Percentiles rank a stretch among this genome's conserved stretches.
Evolutionary conservation across 92 coral and sea anemone genomes (phyloP).

Genomic region (Isaurus tuberculatus): DNA sequence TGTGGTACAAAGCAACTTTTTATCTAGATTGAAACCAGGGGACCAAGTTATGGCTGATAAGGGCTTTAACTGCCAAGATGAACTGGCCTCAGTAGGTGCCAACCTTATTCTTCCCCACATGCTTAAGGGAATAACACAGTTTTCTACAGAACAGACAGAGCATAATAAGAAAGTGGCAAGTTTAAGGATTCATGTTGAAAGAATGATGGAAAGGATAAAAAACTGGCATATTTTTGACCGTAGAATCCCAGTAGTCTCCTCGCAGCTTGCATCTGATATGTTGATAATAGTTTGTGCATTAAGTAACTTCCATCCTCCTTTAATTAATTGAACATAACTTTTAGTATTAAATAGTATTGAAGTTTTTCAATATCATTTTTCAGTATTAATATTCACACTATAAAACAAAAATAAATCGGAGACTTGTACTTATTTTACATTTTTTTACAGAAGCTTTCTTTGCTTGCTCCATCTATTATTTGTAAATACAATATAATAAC

Average conservation of each 20-base stretch:
- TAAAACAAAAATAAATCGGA: neutral
- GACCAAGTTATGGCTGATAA: slow-evolving; percentile 59
- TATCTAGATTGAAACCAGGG: slow-evolving; percentile 47
- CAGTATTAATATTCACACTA: slow-evolving; percentile 1
- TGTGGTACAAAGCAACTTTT: slow-evolving; percentile 49
- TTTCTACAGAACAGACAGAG: slow-evolving; percentile 64
- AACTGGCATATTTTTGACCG: slow-evolving; percentile 60
- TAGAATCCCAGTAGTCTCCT: slow-evolving; percentile 49
- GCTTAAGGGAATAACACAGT: slow-evolving; percentile 50
- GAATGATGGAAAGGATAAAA: slow-evolving; percentile 50
- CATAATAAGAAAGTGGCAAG: slow-evolving; percentile 74
- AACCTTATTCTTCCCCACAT: slow-evolving; percentile 55
- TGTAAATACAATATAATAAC: neutral
- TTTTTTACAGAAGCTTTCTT: neutral
- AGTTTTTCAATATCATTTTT: neutral
- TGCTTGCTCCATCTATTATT: neutral
- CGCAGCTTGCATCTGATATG: slow-evolving; percentile 62
- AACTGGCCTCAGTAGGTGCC: slow-evolving; percentile 59
- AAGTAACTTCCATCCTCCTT: slow-evolving; percentile 62
- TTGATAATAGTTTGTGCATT: slow-evolving; percentile 59
- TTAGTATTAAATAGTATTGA: neutral
- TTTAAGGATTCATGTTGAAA: slow-evolving; percentile 67
- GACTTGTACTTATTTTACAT: neutral
- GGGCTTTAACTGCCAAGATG: too few relatives aligned
- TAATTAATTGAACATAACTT: slow-evolving; percentile 47